These are phyloP conservation scores for Cassiopea andromeda DNA, from an alignment of 30 jellyfish, hydroid and myxozoan genomes.

Conservation along the genomic window DNA sequence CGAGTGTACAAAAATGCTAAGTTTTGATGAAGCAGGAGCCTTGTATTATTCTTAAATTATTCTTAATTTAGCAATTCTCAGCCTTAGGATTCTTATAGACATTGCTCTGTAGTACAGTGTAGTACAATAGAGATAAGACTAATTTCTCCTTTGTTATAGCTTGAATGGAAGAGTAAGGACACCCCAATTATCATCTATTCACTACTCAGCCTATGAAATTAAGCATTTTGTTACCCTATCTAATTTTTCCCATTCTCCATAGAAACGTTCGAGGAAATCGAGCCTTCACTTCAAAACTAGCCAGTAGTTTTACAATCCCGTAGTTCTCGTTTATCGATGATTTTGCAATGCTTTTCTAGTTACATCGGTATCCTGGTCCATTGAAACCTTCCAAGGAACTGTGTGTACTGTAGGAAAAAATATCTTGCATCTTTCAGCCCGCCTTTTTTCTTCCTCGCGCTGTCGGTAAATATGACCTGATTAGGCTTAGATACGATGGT, in stretches of 20 bases:
- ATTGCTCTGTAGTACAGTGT: too few relatives aligned
- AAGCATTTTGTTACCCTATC: background rate
- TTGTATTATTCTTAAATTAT: too few relatives aligned
- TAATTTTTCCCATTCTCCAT: background rate
- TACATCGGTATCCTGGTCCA: background rate
- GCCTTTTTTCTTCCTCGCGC: background rate
- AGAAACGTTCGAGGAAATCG: background rate
- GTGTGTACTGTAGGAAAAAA: background rate
- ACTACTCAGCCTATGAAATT: too few relatives aligned
- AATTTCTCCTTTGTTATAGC: too few relatives aligned
- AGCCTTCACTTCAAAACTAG: background rate
- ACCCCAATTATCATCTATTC: too few relatives aligned
- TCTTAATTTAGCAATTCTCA: too few relatives aligned
- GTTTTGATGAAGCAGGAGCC: too few relatives aligned
- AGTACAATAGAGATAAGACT: too few relatives aligned
- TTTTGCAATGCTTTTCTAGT: background rate
- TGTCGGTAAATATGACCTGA: background rate
- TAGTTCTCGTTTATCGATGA: background rate
- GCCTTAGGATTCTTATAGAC: too few relatives aligned
- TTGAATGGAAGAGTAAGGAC: too few relatives aligned
- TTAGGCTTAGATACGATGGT: background rate
- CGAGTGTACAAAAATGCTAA: too few relatives aligned
- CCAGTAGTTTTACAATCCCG: background rate
- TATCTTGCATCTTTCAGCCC: background rate
- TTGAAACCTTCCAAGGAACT: background rate